phyloP scores from a whole-genome alignment of 2,797 vertebrate species.

The Centroberyx gerrardi region DNA sequence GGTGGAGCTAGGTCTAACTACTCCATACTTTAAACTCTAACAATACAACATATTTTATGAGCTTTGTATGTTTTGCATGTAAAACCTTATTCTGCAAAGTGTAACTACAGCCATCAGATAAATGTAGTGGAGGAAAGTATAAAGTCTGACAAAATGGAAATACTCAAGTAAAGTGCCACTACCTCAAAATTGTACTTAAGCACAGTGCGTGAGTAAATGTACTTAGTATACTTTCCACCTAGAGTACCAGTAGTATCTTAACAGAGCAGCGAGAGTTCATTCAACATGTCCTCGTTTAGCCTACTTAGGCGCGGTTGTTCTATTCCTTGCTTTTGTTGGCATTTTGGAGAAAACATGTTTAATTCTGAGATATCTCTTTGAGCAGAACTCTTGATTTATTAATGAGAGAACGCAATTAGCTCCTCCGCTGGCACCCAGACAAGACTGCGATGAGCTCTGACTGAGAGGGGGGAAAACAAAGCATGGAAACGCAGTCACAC shows the following conservation, averaged over 20 bases:
- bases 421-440: slow-evolving; percentile 51
- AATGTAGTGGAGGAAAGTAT: too few relatives aligned
- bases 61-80: too few relatives aligned
- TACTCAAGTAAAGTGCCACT: too few relatives aligned
- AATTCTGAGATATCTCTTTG: slow-evolving; percentile 68
- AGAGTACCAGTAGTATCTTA: slow-evolving; percentile 1
- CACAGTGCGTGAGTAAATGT: too few relatives aligned
- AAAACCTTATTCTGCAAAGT: too few relatives aligned
- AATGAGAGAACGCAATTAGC: slow-evolving; percentile 76
- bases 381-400: slow-evolving; percentile 72
- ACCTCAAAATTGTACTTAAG: too few relatives aligned
- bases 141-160: too few relatives aligned
- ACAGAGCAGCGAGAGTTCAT: slow-evolving; percentile 10
- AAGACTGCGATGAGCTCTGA: slow-evolving; percentile 54
- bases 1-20: too few relatives aligned
- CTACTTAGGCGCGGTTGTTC: slow-evolving; percentile 12
- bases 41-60: too few relatives aligned
- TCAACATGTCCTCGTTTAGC: slow-evolving; percentile 31
- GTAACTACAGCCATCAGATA: too few relatives aligned
- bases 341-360: slow-evolving; percentile 54
- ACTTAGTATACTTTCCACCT: too few relatives aligned
- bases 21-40: too few relatives aligned
- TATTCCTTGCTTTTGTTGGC: slow-evolving; percentile 43
- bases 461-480: slow-evolving; percentile 67
- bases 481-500: slow-evolving; percentile 41